These are phyloP conservation scores for Anoplopoma fimbria DNA, from an alignment of 2,113 vertebrate species.

Conservation along the genomic window DNA sequence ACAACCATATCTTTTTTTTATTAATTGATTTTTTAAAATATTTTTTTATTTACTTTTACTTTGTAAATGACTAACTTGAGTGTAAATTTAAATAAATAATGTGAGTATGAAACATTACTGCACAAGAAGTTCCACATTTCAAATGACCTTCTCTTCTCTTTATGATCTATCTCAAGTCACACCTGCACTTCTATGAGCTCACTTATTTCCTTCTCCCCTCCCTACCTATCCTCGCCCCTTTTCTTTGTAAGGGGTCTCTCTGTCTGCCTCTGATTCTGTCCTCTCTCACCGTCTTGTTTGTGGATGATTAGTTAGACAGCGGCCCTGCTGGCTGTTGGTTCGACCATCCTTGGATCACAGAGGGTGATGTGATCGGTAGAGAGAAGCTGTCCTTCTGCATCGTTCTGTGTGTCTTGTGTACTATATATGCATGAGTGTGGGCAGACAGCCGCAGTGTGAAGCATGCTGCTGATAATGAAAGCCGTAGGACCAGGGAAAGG, in stretches of 20 bases:
- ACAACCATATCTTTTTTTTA: neutral
- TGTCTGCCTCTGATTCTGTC: neutral
- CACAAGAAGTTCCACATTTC: neutral
- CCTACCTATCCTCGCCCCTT: neutral
- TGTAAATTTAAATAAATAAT: neutral
- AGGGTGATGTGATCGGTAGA: conserved; percentile 46
- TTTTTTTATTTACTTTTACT: neutral
- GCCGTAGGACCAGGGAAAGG: conserved; percentile 61
- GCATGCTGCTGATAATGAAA: conserved; percentile 70
- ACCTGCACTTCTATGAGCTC: neutral
- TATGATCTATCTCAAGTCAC: neutral
- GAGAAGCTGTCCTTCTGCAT: conserved; percentile 12
- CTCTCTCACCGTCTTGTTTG: conserved; percentile 5
- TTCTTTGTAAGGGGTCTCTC: neutral
- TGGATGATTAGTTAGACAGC: conserved; percentile 43
- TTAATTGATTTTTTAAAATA: neutral
- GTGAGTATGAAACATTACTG: neutral
- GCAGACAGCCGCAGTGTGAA: conserved; percentile 65
- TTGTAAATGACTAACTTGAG: neutral
- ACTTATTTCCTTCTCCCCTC: neutral
- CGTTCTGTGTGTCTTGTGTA: conserved; percentile 17
- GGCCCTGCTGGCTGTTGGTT: conserved; percentile 32
- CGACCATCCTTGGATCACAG: conserved; percentile 39
- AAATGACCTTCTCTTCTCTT: neutral
- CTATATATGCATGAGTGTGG: conserved; percentile 56